Evolutionary conservation across 2,888 invertebrate species (phyloP).

Genomic region (Drosophila lutescens): DNA sequence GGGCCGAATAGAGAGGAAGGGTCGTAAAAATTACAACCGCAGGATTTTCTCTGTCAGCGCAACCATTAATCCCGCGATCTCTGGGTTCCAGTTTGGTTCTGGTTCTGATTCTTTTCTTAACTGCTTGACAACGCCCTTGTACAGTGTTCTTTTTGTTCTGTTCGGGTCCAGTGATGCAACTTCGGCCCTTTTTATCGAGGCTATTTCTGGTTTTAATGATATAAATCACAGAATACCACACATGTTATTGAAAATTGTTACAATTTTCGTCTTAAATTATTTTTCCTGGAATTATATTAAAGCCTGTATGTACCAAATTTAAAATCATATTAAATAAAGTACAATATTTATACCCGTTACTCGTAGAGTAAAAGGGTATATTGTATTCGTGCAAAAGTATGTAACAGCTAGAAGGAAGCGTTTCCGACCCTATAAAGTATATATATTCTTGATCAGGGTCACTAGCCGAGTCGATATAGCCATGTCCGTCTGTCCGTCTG

Average conservation of each 20-base stretch:
- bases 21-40: conserved; percentile 77
- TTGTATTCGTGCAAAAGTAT: no score
- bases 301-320: no score
- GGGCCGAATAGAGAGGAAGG: conserved; percentile 38
- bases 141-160: conserved; percentile 39
- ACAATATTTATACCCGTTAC: no score
- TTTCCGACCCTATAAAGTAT: no score
- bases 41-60: conserved; percentile 76
- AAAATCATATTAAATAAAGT: neutral
- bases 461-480: no score
- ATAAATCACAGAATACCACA: neutral
- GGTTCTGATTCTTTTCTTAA: conserved; percentile 54
- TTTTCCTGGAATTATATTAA: no score
- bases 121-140: conserved; percentile 73
- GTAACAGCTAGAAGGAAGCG: no score
- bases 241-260: neutral
- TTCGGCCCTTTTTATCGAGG: neutral
- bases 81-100: conserved; percentile 18
- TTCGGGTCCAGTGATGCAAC: conserved; percentile 33
- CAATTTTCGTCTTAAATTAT: neutral
- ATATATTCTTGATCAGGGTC: no score
- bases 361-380: no score
- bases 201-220: neutral
- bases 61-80: conserved; percentile 63
- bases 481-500: no score